These are phyloP conservation scores for Cantharis rustica DNA, from an alignment of 2,888 invertebrate species.

Conservation along the genomic window DNA sequence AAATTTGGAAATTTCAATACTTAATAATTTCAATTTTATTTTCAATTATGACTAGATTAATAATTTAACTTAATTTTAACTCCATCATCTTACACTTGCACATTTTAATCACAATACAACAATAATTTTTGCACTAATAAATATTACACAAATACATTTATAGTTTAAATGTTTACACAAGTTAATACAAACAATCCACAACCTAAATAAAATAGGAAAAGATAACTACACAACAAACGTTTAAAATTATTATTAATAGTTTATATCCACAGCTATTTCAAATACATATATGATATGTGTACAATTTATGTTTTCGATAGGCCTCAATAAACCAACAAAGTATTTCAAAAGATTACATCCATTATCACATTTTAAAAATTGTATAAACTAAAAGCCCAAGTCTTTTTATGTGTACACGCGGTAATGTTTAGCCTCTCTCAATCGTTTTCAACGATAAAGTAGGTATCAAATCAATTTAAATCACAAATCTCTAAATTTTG, in stretches of 20 bases:
- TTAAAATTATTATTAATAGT: neutral
- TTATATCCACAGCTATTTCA: neutral
- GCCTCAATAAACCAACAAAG: neutral
- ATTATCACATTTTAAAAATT: neutral
- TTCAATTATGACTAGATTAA: conserved; percentile 44
- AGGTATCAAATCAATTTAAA: neutral
- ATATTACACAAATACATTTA: neutral
- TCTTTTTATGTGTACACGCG: neutral
- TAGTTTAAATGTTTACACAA: neutral
- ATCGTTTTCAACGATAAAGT: neutral
- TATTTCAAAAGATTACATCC: neutral
- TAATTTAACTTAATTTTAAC: conserved; percentile 24
- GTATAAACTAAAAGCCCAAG: neutral
- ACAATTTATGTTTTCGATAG: neutral
- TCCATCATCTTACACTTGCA: neutral
- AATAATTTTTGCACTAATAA: neutral
- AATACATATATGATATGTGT: neutral
- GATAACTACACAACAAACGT: neutral
- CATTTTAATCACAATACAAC: neutral
- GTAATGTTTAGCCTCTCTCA: neutral
- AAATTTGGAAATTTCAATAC: conserved; percentile 41
- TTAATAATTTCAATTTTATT: conserved; percentile 18
- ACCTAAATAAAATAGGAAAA: neutral
- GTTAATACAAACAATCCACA: neutral
- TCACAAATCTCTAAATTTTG: neutral